Conservation (phyloP, 2,797 vertebrate species). For the Helarctos malayanus region DNA sequence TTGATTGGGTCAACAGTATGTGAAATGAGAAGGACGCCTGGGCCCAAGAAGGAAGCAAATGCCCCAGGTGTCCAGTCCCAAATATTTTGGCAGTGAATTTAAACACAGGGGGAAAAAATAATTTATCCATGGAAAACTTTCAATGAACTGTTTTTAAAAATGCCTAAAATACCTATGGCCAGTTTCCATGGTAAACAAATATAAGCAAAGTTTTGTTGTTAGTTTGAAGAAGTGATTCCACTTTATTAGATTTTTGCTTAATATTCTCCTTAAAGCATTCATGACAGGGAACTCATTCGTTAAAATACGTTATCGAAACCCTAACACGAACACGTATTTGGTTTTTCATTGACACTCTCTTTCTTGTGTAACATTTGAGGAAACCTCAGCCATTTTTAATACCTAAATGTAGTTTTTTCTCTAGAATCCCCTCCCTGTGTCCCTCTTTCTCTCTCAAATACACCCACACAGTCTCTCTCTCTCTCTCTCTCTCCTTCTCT, state of each 20-base stretch:
- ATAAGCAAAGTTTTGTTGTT: conserved; percentile 32
- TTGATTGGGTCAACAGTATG: conserved; percentile 8
- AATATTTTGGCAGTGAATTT: conserved; percentile 46
- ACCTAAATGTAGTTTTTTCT: neutral
- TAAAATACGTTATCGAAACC: neutral
- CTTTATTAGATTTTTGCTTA: neutral
- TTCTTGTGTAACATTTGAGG: neutral
- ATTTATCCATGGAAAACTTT: conserved; percentile 64
- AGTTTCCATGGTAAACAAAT: neutral
- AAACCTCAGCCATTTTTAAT: neutral
- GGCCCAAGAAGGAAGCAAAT: neutral
- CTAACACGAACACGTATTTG: neutral
- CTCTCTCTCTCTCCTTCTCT: neutral
- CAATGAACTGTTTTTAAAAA: conserved; percentile 41
- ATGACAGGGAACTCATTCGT: neutral
- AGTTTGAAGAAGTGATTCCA: neutral
- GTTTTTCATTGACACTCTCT: neutral
- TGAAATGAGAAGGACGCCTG: neutral
- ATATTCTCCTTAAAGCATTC: neutral
- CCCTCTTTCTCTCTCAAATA: neutral
- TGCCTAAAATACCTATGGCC: neutral
- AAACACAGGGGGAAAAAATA: neutral
- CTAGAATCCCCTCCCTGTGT: neutral
- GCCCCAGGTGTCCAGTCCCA: conserved; percentile 24
- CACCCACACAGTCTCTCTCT: too few species aligned